Evolutionary conservation across 2,888 invertebrate species (phyloP), one percentile per base, ranked within the genome.

Genomic region (Magallana nippona): DNA sequence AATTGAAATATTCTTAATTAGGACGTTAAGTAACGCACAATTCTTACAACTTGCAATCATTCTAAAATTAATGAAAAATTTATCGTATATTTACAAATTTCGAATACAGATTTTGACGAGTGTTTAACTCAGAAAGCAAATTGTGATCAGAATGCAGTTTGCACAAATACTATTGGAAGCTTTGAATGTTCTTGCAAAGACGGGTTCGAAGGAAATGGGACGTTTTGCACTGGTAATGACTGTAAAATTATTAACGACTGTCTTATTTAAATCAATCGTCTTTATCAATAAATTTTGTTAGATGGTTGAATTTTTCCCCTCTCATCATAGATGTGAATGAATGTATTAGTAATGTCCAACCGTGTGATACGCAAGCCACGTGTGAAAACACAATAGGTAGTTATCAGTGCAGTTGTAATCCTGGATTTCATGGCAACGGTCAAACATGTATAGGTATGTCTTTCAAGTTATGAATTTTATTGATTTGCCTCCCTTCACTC

Each of bases 341-440:
- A 22, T 79, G 79, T 55, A n/a, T 56, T 10, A 10, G 19, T 19
- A 15, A 11, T 13, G 13, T 27, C 11, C 27, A 11, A 13, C 3
- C 2, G 15, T 71, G 71, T 32, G 27, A 71, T 13, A 15, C 19
- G 13, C 17, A 79, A 32, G 79, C 56, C 5, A 10, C 44, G 5
- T 79, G 79, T 79, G 56, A 19, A 5, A 79, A 79, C 79, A 79
- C 57, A 19, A 19, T 27, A n/a, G 79, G 79, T 17, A 79, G 79
- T n/a, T 79, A 55, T 27, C 19, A 17, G 2, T 79, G 79, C 22
- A 13, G 22, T 1, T 79, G 79, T n/a, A 57, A 56, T 19, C 15
- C 8, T 19, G 79, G 79, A 32, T 79, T 22, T n/a, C 10, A 79
- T 55, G 79, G 79, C 13, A 56, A 79, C 11, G 57, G 79, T 15